Conservation (phyloP, 2,888 invertebrate species). For the Rhimphoctona megacephalus region DNA sequence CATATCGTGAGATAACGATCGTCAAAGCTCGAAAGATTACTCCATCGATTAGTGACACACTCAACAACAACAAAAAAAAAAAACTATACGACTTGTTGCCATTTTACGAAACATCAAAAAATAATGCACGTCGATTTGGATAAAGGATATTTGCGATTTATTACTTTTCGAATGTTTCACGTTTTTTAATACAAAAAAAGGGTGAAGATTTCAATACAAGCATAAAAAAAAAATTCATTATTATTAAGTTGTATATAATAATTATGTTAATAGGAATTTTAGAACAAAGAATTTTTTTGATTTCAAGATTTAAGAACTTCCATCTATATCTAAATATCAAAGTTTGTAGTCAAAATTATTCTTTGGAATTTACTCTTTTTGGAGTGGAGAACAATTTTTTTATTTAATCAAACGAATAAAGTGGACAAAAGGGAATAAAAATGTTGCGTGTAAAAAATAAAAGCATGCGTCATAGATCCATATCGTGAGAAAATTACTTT, state of each 20-base stretch:
- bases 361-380: neutral
- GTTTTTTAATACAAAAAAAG: neutral
- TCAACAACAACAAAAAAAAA: constrained; percentile 14
- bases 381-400: neutral
- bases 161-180: neutral
- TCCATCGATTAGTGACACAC: constrained; percentile 36
- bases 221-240: neutral
- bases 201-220: neutral
- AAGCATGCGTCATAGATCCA: constrained; percentile 35
- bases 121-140: neutral
- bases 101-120: neutral
- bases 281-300: neutral
- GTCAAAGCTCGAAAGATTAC: constrained; percentile 18
- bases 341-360: neutral
- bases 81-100: neutral
- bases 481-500: constrained; percentile 40
- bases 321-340: neutral
- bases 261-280: neutral
- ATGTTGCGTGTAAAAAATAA: neutral
- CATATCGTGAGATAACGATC: constrained; percentile 14
- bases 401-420: neutral
- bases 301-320: neutral
- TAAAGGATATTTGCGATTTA: neutral
- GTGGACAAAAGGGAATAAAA: neutral
- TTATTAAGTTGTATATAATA: neutral